Percentiles rank a stretch among this genome's conserved stretches.
Evolutionary conservation across 1,140 invertebrate genomes (phyloP).

Genomic region (Sogatella furcifera): DNA sequence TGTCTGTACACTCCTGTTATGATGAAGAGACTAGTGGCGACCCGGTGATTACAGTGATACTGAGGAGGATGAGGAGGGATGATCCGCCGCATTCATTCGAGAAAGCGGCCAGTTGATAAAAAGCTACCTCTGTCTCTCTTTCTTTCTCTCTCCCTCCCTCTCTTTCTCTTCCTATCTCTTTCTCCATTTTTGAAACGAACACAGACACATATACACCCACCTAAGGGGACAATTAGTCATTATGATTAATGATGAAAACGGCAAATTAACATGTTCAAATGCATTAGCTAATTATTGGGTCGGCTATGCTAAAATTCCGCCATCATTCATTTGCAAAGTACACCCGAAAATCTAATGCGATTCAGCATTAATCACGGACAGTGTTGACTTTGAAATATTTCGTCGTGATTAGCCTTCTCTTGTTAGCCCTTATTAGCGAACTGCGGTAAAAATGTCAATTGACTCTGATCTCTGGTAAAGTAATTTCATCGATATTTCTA

Average conservation of each 20-base stretch:
- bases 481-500: too few relatives aligned
- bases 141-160: too few relatives aligned
- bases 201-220: neutral
- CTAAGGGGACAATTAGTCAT: neutral
- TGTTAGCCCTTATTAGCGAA: neutral
- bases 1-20: too few relatives aligned
- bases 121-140: too few relatives aligned
- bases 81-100: too few relatives aligned
- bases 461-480: too few relatives aligned
- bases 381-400: neutral
- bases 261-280: conserved; percentile 2
- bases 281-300: conserved; percentile 1
- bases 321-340: neutral
- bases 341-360: neutral
- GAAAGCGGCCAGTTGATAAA: too few relatives aligned
- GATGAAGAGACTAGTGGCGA: too few relatives aligned
- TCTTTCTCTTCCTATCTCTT: too few relatives aligned
- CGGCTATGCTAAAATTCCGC: neutral
- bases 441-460: too few relatives aligned
- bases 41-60: too few relatives aligned
- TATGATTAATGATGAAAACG: conserved; percentile 1
- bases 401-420: neutral
- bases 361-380: neutral
- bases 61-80: too few relatives aligned
- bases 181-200: neutral